Base-by-base conservation (phyloP, 2,888 invertebrate species). In the Eupithecia pulchellata region DNA sequence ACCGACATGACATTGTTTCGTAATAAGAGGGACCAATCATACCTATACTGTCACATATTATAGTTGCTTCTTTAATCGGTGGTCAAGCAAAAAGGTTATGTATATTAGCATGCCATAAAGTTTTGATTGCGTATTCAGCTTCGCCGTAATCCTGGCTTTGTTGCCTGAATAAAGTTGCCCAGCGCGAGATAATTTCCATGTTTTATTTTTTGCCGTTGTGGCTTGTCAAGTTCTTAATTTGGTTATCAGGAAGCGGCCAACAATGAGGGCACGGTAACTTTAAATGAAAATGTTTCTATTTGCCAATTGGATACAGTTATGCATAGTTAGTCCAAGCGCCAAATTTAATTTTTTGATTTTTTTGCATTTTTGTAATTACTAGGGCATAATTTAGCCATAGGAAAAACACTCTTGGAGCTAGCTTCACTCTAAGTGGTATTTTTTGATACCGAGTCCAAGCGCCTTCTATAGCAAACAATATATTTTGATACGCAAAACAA, bases 161-260 rank as follows among this genome's bases (percentile, higher is more conserved):
- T 61, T n/a, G 58, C 29, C 29, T 36, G 60, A 69, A 69, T 64
- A 27, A 69, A 73, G 68, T 69, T 62, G 42, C 67, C 64, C 68
- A 71, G 66, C 73, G 64, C 64, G 57, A 61, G 70, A 75, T 73
- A 68, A 74, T 76, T 81, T 79, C 76, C 79, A 79, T 79, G 76
- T 84, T 82, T 82, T 82, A 81, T 75, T 79, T 83, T 79, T 84
- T 79, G 70, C 69, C 69, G 52, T 62, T n/a, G 75, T 79, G 81
- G 82, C 81, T 81, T 76, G 71, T 75, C 66, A 77, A 80, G 75
- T 78, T 75, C 68, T 74, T 80, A 82, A 80, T 75, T 72, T 70
- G 30, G 58, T 66, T 70, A 71, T 67, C 58, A 66, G 61, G 34
- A 61, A 32, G 61, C 61, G n/a, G 20, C 25, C n/a, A 6, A 61